Evolutionary conservation across 1,140 invertebrate species (phyloP).

Genomic region (Trichogramma pretiosum): DNA sequence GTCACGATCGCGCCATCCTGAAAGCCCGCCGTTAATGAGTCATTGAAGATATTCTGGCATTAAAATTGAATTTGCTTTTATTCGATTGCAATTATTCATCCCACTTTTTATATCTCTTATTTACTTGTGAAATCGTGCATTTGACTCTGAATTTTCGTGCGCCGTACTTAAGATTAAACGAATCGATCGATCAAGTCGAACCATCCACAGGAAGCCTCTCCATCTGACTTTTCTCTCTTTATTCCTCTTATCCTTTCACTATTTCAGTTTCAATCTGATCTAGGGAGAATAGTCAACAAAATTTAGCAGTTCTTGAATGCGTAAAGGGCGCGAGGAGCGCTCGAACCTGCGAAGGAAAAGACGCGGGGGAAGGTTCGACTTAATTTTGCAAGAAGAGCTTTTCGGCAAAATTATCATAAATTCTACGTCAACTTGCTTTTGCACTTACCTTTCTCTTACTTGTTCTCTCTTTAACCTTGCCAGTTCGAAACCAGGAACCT

Average conservation of each 20-base stretch:
- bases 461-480: background rate
- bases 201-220: too few relatives aligned
- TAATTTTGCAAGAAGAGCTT: constrained; percentile 5
- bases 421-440: constrained; percentile 26
- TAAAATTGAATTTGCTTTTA: too few relatives aligned
- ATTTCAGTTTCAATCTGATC: constrained; percentile 9
- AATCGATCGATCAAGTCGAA: background rate
- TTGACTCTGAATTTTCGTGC: too few relatives aligned
- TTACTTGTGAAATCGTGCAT: too few relatives aligned
- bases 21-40: too few relatives aligned
- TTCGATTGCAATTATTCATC: too few relatives aligned
- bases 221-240: background rate
- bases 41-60: too few relatives aligned
- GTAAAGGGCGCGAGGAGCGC: too few relatives aligned
- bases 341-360: too few relatives aligned
- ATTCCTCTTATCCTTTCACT: background rate
- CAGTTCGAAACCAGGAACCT: constrained; percentile 17
- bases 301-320: constrained; percentile 3
- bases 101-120: too few relatives aligned
- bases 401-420: constrained; percentile 31
- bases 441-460: background rate
- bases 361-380: background rate
- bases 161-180: constrained; percentile 9
- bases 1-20: too few relatives aligned
- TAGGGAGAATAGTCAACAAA: constrained; percentile 5